These are phyloP conservation scores for Chaetura pelagica DNA, from an alignment of 2,113 vertebrate genomes.

Conservation along the genomic window DNA sequence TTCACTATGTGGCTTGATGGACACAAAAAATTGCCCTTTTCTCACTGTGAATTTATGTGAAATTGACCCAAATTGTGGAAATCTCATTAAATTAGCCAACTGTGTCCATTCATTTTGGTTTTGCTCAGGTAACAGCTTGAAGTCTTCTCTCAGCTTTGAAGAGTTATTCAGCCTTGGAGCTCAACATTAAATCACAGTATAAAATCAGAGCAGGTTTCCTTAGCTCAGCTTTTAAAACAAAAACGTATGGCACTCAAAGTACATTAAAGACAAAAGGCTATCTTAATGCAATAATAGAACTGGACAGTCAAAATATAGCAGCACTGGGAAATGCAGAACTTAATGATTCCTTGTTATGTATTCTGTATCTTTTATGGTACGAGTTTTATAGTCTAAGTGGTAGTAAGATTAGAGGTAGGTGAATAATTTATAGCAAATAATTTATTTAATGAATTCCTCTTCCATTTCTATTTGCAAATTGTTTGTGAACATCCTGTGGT, in stretches of 20 bases:
- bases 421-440: conserved; percentile 70
- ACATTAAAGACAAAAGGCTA: conserved; percentile 34
- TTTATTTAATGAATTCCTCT: conserved; percentile 72
- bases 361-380: conserved; percentile 57
- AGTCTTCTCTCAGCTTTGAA: not conserved
- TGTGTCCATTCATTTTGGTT: not conserved
- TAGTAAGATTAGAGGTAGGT: conserved; percentile 59
- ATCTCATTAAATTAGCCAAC: not conserved
- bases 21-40: not conserved
- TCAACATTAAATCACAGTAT: conserved; percentile 2
- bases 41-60: not conserved
- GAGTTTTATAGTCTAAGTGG: conserved; percentile 67
- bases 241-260: not conserved
- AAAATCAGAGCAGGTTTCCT: conserved; percentile 18
- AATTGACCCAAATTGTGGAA: not conserved
- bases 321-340: conserved; percentile 34
- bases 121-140: not conserved
- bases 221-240: conserved; percentile 12
- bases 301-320: conserved; percentile 36
- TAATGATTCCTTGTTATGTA: conserved; percentile 55
- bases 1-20: not conserved
- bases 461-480: conserved; percentile 65
- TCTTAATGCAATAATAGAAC: conserved; percentile 4
- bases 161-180: not conserved
- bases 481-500: conserved; percentile 49